Conservation (phyloP, 2,888 invertebrate genomes). For the Ferrisia virgata region DNA sequence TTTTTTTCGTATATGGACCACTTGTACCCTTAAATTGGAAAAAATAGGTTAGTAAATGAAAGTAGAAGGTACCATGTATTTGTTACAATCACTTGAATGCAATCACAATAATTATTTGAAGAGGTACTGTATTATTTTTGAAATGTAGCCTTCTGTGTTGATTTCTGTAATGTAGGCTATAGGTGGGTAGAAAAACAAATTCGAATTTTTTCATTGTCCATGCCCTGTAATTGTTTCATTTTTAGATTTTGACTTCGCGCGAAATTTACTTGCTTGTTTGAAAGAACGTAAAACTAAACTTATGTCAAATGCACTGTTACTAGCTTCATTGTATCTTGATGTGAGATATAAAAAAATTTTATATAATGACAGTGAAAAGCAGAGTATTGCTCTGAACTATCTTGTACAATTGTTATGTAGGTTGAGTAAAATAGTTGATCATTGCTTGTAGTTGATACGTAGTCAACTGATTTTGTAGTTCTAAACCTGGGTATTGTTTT, state of each 20-base stretch:
- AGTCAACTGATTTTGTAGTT: too few species aligned
- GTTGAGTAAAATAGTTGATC: not conserved
- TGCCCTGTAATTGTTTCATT: not conserved
- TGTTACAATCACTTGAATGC: not conserved
- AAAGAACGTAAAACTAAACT: not conserved
- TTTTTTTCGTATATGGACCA: not conserved
- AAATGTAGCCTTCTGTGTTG: not conserved
- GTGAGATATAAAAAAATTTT: not conserved
- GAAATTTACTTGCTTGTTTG: not conserved
- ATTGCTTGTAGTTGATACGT: too few species aligned
- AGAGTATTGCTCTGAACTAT: not conserved
- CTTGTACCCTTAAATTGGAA: not conserved
- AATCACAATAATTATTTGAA: not conserved
- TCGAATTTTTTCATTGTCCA: not conserved
- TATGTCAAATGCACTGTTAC: not conserved
- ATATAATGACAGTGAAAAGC: not conserved
- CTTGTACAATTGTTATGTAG: not conserved
- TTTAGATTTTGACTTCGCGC: not conserved
- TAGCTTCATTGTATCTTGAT: not conserved
- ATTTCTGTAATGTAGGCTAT: not conserved
- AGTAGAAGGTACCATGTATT: not conserved
- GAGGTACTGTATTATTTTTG: not conserved
- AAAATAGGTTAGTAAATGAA: not conserved
- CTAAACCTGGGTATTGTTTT: too few species aligned
- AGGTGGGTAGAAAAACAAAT: too few species aligned